Conservation (phyloP, 2,797 vertebrate genomes). For the Pseudochromis fuscus region DNA sequence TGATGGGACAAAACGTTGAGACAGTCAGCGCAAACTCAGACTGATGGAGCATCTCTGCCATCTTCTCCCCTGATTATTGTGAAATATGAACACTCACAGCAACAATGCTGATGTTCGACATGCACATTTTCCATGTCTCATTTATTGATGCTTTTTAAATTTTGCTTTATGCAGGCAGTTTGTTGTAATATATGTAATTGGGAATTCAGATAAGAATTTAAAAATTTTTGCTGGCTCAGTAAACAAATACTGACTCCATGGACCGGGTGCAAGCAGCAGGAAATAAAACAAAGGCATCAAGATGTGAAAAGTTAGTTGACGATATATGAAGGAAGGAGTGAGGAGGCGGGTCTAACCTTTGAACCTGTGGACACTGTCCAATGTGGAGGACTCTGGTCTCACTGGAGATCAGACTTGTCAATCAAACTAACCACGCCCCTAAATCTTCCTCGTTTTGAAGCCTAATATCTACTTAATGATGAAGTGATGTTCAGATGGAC, state of each 20-base stretch:
- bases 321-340: too few relatives aligned
- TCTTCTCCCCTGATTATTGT: slow-evolving; percentile 30
- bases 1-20: slow-evolving; percentile 70
- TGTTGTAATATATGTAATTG: background rate
- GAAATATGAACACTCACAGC: slow-evolving; percentile 15
- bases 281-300: background rate
- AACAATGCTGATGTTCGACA: background rate
- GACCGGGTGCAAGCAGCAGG: background rate
- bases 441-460: too few relatives aligned
- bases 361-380: too few relatives aligned
- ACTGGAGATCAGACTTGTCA: too few relatives aligned
- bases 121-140: background rate
- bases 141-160: background rate
- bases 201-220: background rate
- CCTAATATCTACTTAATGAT: too few relatives aligned
- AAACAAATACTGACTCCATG: too few relatives aligned
- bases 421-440: too few relatives aligned
- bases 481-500: too few relatives aligned
- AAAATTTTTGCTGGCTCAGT: background rate
- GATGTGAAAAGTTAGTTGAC: background rate
- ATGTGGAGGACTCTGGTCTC: too few relatives aligned
- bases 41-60: slow-evolving; percentile 54
- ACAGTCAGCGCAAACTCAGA: slow-evolving; percentile 61
- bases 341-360: too few relatives aligned
- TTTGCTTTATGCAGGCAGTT: too few relatives aligned